Base-by-base conservation (phyloP, 2,797 vertebrate genomes). In the Xerus rutilus region DNA sequence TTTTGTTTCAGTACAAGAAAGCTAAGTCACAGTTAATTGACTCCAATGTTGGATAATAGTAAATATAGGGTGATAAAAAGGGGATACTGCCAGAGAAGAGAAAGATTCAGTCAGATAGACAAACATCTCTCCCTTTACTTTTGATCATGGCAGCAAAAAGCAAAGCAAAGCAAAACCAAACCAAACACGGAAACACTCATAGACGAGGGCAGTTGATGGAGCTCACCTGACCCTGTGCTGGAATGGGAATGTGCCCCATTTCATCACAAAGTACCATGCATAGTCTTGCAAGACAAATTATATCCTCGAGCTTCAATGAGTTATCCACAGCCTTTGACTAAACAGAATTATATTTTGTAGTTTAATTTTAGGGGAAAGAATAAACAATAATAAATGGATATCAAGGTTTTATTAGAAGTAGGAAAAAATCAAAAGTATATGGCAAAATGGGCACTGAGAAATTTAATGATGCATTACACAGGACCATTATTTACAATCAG, bases 91-190 rank as follows among this genome's bases (percentile, higher is more conserved):
- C 43, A 52, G 78, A 59, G 21, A 70, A 65, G 49, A 70, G 74
- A 54, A 70, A 83, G 74, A 69, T 39, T 76, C 6, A 20, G 12
- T 90, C 5, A 39, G 72, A 86, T 4, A 57, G 57, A 70, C 39
- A 79, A 89, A 65, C 20, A 1, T 69, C 32, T 95, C 81, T 10
- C 10, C 35, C 25, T 90, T 84, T 57, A 54, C 15, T 30, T n/a
- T 79, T 32, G 43, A 65, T 28, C 28, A 14, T 30, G 28, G 72
- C 10, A 74, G 49, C 84, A 49, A 62, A 90, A 76, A 74, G 47
- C 59, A 62, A 57, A 57, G 43, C 84, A 83, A 74, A 91, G 9
- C 77, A 91, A 92, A 76, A 11, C n/a, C 67, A 77, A 91, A 59
- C 3, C 21, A 10, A 20, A n/a, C 85, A 7, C 30, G 18, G 23